Percentiles rank a stretch among this genome's conserved stretches.
Conservation (phyloP, 2,888 invertebrate genomes). For the Chaitophorus viminalis region DNA sequence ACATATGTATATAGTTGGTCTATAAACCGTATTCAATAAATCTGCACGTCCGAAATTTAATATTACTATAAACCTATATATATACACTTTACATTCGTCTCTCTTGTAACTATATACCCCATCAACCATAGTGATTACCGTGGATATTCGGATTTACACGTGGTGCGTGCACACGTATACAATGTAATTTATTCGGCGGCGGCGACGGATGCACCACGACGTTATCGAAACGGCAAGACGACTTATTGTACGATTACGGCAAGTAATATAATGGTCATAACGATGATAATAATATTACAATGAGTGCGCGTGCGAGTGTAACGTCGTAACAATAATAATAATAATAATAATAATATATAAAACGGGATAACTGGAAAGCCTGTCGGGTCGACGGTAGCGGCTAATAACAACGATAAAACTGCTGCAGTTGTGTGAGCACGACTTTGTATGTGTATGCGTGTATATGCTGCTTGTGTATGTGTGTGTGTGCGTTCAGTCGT, state of each 20-base stretch:
- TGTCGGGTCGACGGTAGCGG: background rate
- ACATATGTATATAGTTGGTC: too few species aligned
- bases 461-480: too few species aligned
- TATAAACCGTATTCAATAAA: too few species aligned
- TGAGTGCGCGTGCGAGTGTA: background rate
- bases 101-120: too few species aligned
- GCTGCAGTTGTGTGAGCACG: background rate
- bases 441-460: too few species aligned
- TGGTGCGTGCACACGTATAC: background rate
- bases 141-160: background rate
- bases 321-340: background rate
- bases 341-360: slow-evolving; percentile 30
- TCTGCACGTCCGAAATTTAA: too few species aligned
- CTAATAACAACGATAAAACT: slow-evolving; percentile 49
- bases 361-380: slow-evolving; percentile 33
- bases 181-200: background rate
- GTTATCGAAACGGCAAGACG: background rate
- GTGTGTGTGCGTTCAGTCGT: background rate
- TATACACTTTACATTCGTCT: too few species aligned
- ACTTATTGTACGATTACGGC: background rate
- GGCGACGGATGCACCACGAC: background rate
- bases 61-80: too few species aligned
- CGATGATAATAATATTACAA: slow-evolving; percentile 1
- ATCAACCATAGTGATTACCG: background rate
- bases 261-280: background rate